A percentile compares a stretch with the other conserved stretches of the same genome.
These are phyloP conservation scores for Myiopsitta monachus DNA, from an alignment of 2,113 vertebrate genomes.

Conservation along the genomic window DNA sequence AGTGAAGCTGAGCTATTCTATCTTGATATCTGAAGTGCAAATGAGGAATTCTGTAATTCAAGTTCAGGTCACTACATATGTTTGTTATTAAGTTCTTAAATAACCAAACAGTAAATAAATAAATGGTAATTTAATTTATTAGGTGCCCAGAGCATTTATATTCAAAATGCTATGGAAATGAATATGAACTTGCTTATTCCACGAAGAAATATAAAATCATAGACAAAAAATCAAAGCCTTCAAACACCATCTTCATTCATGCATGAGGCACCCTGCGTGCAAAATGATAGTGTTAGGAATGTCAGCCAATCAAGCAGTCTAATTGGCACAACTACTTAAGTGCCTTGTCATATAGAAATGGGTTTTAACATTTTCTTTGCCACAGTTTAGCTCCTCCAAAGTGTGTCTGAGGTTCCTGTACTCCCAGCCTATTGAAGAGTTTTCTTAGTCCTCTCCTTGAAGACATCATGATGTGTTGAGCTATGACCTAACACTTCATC, in stretches of 20 bases:
- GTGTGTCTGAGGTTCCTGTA: not conserved
- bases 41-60: conserved; percentile 58
- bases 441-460: not conserved
- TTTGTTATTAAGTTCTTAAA: conserved; percentile 51
- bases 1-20: conserved; percentile 7
- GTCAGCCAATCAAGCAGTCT: conserved; percentile 29
- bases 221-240: conserved; percentile 10
- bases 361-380: conserved; percentile 27
- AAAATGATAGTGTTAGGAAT: conserved; percentile 26
- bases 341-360: not conserved
- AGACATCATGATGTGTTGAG: not conserved
- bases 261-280: conserved; percentile 26
- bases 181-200: conserved; percentile 29
- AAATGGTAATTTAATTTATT: conserved; percentile 65
- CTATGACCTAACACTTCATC: not conserved
- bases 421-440: not conserved
- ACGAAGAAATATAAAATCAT: not conserved
- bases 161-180: conserved; percentile 57
- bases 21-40: conserved; percentile 46
- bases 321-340: conserved; percentile 29
- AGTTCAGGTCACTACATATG: not conserved
- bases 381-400: not conserved
- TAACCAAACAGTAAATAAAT: conserved; percentile 56
- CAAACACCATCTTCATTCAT: conserved; percentile 11
- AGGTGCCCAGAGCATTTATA: conserved; percentile 31